Evolutionary conservation across 2,797 vertebrate genomes (phyloP), one percentile per base, ranked within the genome.

Genomic region (Hybognathus amarus): DNA sequence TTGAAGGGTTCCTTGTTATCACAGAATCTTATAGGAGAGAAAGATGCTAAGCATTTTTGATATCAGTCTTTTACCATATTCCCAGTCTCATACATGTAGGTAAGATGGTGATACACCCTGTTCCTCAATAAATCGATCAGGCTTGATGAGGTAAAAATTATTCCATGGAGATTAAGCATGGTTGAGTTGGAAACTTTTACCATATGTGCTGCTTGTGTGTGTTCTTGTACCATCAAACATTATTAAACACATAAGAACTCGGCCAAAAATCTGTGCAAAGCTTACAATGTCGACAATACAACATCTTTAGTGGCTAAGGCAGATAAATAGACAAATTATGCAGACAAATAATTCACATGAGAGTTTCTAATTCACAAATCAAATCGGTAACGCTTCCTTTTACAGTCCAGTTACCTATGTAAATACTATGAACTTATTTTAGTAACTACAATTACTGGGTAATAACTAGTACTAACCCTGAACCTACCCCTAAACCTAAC

Each of bases 71-170:
- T 54, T 20, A 80, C 47, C 64, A 5, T 20, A 67, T 33, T 59
- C 50, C 17, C 17, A 40, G 78, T 80, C 64, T 68, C 78, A 68
- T 54, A n/a, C n/a, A n/a, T n/a, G n/a, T n/a, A 68, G 64, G 17
- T 45, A 24, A 38, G 33, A 59, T 80, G n/a, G 40, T 80, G 27
- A 38, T 30, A 17, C 7, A 5, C 36, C 50, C 67, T 27, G 33
- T 70, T 70, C 45, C 38, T 59, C 70, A 54, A 54, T 54, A 54
- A 54, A 54, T 45, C 11, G 45, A 15, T 45, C 13, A 15, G 45
- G 45, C 45, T 45, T 40, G 50, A 56, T 36, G 30, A 33, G 52
- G 54, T n/a, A 59, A 56, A 56, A 71, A 45, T 42, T 40, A 17
- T 61, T 68, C 67, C 11, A 36, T 61, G 59, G 59, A 27, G 59